Evolutionary conservation across 2,797 vertebrate species (phyloP).

Genomic region (Smutsia temminckii): DNA sequence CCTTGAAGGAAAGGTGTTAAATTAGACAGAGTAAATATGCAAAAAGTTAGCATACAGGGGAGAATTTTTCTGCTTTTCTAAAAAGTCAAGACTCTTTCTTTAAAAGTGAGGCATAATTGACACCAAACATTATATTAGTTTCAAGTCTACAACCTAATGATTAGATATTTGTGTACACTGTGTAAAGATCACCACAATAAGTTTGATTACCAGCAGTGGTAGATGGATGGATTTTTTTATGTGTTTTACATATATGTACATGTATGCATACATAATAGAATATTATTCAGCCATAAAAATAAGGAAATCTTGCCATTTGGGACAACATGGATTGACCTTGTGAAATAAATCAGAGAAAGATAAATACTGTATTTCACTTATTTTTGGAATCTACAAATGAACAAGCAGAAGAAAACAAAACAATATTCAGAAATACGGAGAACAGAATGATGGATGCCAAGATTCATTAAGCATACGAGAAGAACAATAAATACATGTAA

Average conservation of each 20-base stretch:
- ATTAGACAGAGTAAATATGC: slow-evolving; percentile 6
- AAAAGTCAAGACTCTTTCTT: slow-evolving; percentile 34
- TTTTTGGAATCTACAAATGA: background rate
- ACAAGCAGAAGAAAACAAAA: background rate
- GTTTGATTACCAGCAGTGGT: background rate
- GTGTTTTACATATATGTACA: background rate
- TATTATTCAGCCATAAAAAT: background rate
- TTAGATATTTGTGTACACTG: background rate
- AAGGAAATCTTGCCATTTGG: background rate
- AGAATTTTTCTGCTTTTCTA: slow-evolving; percentile 11
- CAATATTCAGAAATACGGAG: background rate
- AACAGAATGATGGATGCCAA: background rate
- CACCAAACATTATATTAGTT: background rate
- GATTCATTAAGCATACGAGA: slow-evolving; percentile 32
- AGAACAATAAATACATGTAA: slow-evolving; percentile 43
- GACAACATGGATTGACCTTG: background rate
- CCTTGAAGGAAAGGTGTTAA: slow-evolving; percentile 42
- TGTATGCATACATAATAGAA: background rate
- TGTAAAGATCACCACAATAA: background rate
- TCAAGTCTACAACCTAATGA: background rate
- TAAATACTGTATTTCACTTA: background rate
- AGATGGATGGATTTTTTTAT: background rate
- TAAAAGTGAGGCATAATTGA: background rate
- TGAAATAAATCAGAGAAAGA: background rate
- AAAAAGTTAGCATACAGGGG: slow-evolving; percentile 45